Evolutionary conservation across 1,140 invertebrate species (phyloP), one percentile per base, ranked within the genome.

Genomic region (Pomphorhynchus laevis): DNA sequence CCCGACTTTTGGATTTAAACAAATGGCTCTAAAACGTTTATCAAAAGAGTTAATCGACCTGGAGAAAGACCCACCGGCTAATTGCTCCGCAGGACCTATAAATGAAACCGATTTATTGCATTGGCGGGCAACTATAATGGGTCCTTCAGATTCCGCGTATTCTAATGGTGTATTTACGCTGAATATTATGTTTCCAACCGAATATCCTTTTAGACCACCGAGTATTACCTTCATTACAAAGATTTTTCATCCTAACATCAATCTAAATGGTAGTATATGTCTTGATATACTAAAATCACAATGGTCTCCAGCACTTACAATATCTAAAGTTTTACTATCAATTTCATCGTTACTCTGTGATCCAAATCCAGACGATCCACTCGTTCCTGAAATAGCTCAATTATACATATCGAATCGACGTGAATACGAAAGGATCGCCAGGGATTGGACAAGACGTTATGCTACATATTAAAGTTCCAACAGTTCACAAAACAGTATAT

Each of bases 131-230:
- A 49, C 38, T 25, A 45, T 50, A 20, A 45, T 44, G 38, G 45
- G 45, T 33, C 45, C 45, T 24, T n/a, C n/a, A 36, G 5, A 25
- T 27, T 6, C 14, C 17, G 16, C 12, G 20, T 38, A 12, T 20
- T 38, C 16, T 24, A 16, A 38, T 21, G 14, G 5, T 41, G 5
- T 18, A 43, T n/a, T n/a, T n/a, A n/a, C n/a, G n/a, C n/a, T n/a
- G n/a, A n/a, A n/a, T n/a, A n/a, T n/a, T n/a, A n/a, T n/a, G n/a
- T n/a, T n/a, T n/a, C n/a, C n/a, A n/a, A 76, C 82, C 34, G 86
- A 98, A 55, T 95, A 95, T 62, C 86, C 86, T 12, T 98, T 98
- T 54, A 95, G 95, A 57, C 84, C 86, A 39, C 86, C 86, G 42
- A 89, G 84, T 62, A 79, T 93, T 51, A 75, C 70, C 11, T 29